Evolutionary conservation across 1,140 invertebrate species (phyloP).

Genomic region (Acyrthosiphon pisum): DNA sequence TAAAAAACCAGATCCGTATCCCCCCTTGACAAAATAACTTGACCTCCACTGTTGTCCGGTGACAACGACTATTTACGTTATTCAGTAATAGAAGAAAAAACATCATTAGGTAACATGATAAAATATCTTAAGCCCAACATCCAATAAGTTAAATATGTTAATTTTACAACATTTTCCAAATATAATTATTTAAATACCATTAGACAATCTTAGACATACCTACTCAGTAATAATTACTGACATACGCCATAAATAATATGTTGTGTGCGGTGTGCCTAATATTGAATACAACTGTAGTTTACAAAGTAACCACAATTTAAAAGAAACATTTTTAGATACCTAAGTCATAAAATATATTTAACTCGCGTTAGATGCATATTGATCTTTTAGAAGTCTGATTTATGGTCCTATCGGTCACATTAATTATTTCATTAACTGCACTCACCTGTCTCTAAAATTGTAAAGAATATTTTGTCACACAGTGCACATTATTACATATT

Average conservation of each 20-base stretch:
- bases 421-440: background rate
- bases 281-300: background rate
- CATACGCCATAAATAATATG: background rate
- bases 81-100: background rate
- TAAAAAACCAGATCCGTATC: no score
- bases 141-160: background rate
- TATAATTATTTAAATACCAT: no score
- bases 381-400: background rate
- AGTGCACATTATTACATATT: background rate
- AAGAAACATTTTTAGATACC: background rate
- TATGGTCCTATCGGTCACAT: background rate
- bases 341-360: background rate
- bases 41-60: background rate
- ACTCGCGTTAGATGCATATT: background rate
- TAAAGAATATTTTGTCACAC: background rate
- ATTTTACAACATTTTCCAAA: background rate
- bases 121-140: background rate
- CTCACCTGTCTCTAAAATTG: background rate
- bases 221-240: no score
- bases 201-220: no score
- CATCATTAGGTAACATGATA: background rate
- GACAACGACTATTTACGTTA: background rate
- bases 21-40: no score
- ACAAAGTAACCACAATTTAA: background rate
- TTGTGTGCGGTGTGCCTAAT: background rate